Conservation (phyloP, 2,888 invertebrate species). For the Diarsia rubi region DNA sequence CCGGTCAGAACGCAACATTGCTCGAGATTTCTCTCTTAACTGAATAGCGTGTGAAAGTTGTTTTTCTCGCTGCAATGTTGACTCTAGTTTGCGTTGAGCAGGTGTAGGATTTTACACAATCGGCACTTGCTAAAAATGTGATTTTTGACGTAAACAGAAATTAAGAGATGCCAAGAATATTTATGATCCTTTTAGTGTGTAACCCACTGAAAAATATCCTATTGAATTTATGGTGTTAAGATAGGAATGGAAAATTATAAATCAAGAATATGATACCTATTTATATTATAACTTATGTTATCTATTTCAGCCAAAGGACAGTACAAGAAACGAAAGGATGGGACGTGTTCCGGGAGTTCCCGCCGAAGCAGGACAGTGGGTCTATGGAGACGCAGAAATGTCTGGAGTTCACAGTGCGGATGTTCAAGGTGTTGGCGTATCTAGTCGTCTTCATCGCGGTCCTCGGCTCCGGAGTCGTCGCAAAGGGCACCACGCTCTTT, state of each 20-base stretch:
- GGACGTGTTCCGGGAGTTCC: slow-evolving; percentile 98
- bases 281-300: slow-evolving; percentile 46
- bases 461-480: slow-evolving; percentile 95
- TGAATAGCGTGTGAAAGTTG: slow-evolving; percentile 86
- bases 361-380: slow-evolving; percentile 96
- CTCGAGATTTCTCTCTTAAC: slow-evolving; percentile 82
- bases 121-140: slow-evolving; percentile 5
- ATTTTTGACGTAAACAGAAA: neutral
- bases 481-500: slow-evolving; percentile 97
- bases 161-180: neutral
- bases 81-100: slow-evolving; percentile 56
- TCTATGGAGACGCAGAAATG: slow-evolving; percentile 97
- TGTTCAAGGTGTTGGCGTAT: slow-evolving; percentile 96
- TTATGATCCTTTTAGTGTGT: neutral
- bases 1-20: slow-evolving; percentile 61
- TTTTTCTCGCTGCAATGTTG: slow-evolving; percentile 80
- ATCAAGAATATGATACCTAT: neutral
- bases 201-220: neutral
- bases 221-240: neutral
- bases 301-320: slow-evolving; percentile 93
- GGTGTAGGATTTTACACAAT: slow-evolving; percentile 39
- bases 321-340: slow-evolving; percentile 98
- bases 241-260: neutral
- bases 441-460: slow-evolving; percentile 96
- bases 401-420: slow-evolving; percentile 95